Base-by-base conservation (phyloP, 2,888 invertebrate genomes). In the Noctua fimbriata region DNA sequence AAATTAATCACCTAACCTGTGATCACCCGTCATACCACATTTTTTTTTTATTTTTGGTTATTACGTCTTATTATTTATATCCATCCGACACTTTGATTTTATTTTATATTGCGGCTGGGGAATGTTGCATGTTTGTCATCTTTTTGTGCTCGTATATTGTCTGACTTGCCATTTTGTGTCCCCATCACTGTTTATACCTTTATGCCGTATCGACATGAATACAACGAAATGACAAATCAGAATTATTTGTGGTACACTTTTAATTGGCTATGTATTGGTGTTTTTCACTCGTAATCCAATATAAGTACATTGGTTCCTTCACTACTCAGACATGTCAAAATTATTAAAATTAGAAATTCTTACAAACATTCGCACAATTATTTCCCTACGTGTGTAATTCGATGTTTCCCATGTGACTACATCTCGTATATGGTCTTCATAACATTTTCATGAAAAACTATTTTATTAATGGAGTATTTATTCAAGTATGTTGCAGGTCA, bases 61-160 rank as follows among this genome's bases (percentile, higher is more conserved):
- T 79, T 91, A 90, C 85, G 91, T 91, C 87, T 85, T 89, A 93
- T 95, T 93, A 85, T 93, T 93, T 96, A 92, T 89, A 93, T 95
- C 96, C 96, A 96, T 96, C 95, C 95, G 94, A 95, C 95, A 96
- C 94, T 94, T 94, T 94, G 87, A 90, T 94, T 94, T 93, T 90
- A 89, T 94, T 95, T 95, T 93, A 91, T 92, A 95, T 93, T 94
- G 96, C 96, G 96, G 96, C 96, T 97, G 96, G 96, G 96, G 96
- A 97, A 96, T 97, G 97, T 94, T 95, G 96, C 96, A 96, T 96
- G 96, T 89, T 90, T 84, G 92, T 93, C 89, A 89, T 89, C 86
- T 90, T 91, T 87, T 91, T 92, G 91, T 93, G 90, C 90, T 91
- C 90, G 89, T 92, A 82, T 87, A 76, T 89, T 86, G 83, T 86